Base-by-base conservation (phyloP, 1,140 invertebrate species). In the Cyrtorhinus lividipennis region DNA sequence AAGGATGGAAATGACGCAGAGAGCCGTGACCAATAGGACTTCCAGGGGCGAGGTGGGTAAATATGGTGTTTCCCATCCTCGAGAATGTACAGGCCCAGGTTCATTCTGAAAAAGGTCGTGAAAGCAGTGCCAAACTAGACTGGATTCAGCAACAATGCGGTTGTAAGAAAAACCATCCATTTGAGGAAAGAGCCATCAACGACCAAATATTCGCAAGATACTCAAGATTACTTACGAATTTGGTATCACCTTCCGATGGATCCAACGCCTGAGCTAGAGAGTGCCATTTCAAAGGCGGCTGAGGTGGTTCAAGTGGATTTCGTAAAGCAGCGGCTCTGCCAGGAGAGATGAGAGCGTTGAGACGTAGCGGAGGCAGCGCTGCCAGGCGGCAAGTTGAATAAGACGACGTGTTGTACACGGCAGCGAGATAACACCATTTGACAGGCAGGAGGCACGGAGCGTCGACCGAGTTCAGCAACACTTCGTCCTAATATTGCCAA, bases 41-140 rank as follows among this genome's bases (percentile, higher is more conserved):
- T 96, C 92, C 79, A 87, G 86, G 1, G 88, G 86, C 63, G 90
- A 92, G 18, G 87, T 89, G 0, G 92, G 92, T 69, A 90, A 84
- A 53, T 88, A 84, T 0, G 89, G 88, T 57, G 79, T 77, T 10
- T 82, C 78, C 0, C 77, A 64, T 24, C 46, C 62, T 18, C 63
- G 73, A 8, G 59, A 61, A 61, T 25, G 13, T 13, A 45, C 22
- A 2, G 59, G 59, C 5, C 25, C 59, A 12, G 59, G 38, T 12
- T 38, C 23, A 12, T 30, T 61, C 26, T 26, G 59, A 3, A n/a
- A 27, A 38, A n/a, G n/a, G n/a, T n/a, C n/a, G n/a, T n/a, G n/a
- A n/a, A n/a, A n/a, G n/a, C n/a, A n/a, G n/a, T n/a, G n/a, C n/a
- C n/a, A n/a, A n/a, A n/a, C n/a, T n/a, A n/a, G n/a, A n/a, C n/a